phyloP scores from a whole-genome alignment of 2,888 invertebrate species.

The Trichogramma dendrolimi region DNA sequence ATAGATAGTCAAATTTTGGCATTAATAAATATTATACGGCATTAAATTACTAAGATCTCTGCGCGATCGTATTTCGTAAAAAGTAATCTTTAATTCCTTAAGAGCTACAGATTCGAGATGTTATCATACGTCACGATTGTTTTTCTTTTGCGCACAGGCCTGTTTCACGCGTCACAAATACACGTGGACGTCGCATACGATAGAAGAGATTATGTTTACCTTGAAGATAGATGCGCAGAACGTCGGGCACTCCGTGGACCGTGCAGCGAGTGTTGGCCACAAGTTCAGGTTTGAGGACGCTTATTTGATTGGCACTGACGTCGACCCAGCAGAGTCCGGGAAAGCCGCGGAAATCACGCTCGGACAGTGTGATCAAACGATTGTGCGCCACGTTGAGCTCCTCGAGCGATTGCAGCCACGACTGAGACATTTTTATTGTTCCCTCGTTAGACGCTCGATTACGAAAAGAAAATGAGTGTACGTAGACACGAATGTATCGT shows the following conservation, averaged over 20 bases:
- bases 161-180: too few species aligned
- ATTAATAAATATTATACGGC: too few species aligned
- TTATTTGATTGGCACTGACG: constrained; percentile 72
- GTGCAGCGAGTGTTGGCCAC: constrained; percentile 77
- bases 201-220: constrained; percentile 54
- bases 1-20: too few species aligned
- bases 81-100: too few species aligned
- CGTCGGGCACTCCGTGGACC: constrained; percentile 73
- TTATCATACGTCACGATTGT: too few species aligned
- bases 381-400: constrained; percentile 75
- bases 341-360: constrained; percentile 77
- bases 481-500: constrained; percentile 9
- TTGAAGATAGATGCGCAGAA: constrained; percentile 74
- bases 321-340: constrained; percentile 78
- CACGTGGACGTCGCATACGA: too few species aligned
- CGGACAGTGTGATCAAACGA: constrained; percentile 64
- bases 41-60: too few species aligned
- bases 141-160: too few species aligned
- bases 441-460: not conserved
- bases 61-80: too few species aligned
- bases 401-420: constrained; percentile 72
- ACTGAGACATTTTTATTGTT: constrained; percentile 56
- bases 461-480: not conserved
- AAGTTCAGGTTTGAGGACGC: constrained; percentile 67
- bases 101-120: too few species aligned